Evolutionary conservation across 1,140 invertebrate genomes (phyloP), one percentile per base, ranked within the genome.

Genomic region (Trichonephila clavata): DNA sequence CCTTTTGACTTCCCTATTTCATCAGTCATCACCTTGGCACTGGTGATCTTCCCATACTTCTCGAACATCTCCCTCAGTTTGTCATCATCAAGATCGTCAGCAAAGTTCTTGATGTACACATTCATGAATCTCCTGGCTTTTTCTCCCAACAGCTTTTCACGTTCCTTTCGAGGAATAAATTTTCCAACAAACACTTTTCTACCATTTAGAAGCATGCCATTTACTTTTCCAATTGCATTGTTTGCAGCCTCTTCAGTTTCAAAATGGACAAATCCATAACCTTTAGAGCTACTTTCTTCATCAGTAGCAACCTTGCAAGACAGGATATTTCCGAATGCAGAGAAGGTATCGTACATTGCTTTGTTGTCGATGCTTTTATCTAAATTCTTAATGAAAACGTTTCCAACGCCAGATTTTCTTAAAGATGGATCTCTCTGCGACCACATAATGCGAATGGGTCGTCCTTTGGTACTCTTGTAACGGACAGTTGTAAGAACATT

Each of bases 361-460:
- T 99, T 99, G 97, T 99, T 99, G 96, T 99, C 99, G 96, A 99
- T 99, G 94, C 97, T 97, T 96, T 99, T 99, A 95, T 99, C 99
- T 96, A 99, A 96, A 96, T 99, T 99, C 96, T 99, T 99, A 95
- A 99, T 99, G 96, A 99, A 99, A 90, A 99, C 99, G 96, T 99
- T 99, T 84, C 99, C 99, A 94, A 99, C 98, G 63, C 99, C 99
- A 94, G 99, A 99, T 96, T 99, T 99, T 94, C 99, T 97, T 61
- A 99, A 97, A 10, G 99, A 99, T 63, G 99, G 99, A 97, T 99
- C 99, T 95, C 99, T 97, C 96, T 99, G 99, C 91, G 99, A 99
- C 99, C 99, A 99, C 99, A 99, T 99, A 95, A 99, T 99, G 95
- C 99, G 97, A 96, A 99, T 99, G 94, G 99, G 99, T 95, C 98